Conservation (phyloP, 2,888 invertebrate species). For the Scrobipalpa atriplicella region DNA sequence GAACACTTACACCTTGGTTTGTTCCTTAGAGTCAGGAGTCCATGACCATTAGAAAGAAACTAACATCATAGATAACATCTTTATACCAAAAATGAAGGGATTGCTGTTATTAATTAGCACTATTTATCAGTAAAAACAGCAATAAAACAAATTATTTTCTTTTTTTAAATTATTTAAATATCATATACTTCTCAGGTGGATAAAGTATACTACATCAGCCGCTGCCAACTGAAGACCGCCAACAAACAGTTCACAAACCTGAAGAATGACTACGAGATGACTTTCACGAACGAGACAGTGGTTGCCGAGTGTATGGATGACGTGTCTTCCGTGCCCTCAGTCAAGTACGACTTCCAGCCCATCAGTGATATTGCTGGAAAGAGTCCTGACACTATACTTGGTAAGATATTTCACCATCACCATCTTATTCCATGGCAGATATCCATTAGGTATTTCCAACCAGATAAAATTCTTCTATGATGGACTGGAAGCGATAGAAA, state of each 20-base stretch:
- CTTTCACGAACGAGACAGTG: conserved; percentile 89
- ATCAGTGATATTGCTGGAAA: conserved; percentile 88
- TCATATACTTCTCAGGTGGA: conserved; percentile 82
- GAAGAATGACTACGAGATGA: conserved; percentile 98
- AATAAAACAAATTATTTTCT: too few species aligned
- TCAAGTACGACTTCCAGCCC: conserved; percentile 89
- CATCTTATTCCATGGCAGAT: too few species aligned
- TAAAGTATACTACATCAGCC: conserved; percentile 94
- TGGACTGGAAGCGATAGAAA: too few species aligned
- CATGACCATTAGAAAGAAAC: too few species aligned
- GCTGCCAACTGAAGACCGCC: conserved; percentile 94
- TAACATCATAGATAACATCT: too few species aligned
- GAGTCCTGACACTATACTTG: conserved; percentile 86
- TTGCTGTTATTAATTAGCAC: too few species aligned
- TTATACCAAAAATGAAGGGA: too few species aligned
- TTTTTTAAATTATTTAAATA: background rate
- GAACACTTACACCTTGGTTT: too few species aligned
- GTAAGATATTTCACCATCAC: too few species aligned
- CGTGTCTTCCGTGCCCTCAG: conserved; percentile 85
- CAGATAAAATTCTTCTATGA: too few species aligned
- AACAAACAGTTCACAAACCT: conserved; percentile 93
- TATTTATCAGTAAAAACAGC: background rate
- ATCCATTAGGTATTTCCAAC: too few species aligned
- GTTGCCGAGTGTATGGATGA: conserved; percentile 84
- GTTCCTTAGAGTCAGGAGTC: too few species aligned